These are phyloP conservation scores for Chlorospingus flavigularis DNA, from an alignment of 2,797 vertebrate genomes.

Conservation along the genomic window DNA sequence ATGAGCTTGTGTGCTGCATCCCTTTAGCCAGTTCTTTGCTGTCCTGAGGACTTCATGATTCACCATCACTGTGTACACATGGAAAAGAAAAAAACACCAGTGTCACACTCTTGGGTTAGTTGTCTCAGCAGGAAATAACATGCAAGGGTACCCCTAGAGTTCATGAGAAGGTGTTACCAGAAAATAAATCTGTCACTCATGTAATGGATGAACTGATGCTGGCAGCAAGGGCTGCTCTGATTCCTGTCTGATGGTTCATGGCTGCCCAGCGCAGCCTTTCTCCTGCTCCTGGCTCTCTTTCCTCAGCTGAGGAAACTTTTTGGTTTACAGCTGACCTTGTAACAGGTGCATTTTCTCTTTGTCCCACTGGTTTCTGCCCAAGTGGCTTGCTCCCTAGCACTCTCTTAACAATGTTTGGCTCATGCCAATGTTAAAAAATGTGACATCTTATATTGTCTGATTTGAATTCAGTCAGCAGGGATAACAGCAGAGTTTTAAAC, in stretches of 20 bases:
- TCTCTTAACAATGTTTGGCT: neutral
- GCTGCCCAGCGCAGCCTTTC: neutral
- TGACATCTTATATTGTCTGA: neutral
- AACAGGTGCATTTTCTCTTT: neutral
- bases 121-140: neutral
- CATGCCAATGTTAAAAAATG: neutral
- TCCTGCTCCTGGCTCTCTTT: neutral
- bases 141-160: neutral
- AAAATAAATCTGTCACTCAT: neutral
- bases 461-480: neutral
- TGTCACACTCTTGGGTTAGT: neutral
- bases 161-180: neutral
- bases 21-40: constrained; percentile 21
- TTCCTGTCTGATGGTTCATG: neutral
- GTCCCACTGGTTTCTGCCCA: neutral
- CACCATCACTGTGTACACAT: constrained; percentile 62
- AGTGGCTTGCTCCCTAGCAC: neutral
- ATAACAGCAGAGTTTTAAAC: neutral
- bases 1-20: neutral
- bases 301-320: neutral
- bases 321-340: neutral
- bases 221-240: neutral
- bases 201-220: neutral
- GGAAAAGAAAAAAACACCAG: neutral
- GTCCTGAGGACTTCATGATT: constrained; percentile 61